phyloP scores from a whole-genome alignment of 2,888 invertebrate species.

The Psylliodes chrysocephalus region DNA sequence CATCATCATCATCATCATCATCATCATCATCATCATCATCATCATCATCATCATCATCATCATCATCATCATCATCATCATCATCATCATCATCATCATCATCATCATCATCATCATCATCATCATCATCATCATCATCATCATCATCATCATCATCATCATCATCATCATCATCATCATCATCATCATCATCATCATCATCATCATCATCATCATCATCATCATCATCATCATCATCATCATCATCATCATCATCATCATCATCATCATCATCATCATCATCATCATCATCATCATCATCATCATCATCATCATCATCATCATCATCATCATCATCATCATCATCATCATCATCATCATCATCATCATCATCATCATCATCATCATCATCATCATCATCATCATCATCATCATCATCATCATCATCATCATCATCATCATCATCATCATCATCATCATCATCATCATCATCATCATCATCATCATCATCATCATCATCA shows the following conservation, averaged over 20 bases:
- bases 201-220: neutral
- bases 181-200: neutral
- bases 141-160: neutral
- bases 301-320: neutral
- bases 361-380: slow-evolving; percentile 1
- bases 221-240: neutral
- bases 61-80: too few species aligned
- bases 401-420: neutral
- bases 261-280: neutral
- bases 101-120: neutral
- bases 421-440: neutral
- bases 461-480: slow-evolving; percentile 2
- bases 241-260: neutral
- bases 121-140: neutral
- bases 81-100: neutral
- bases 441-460: neutral
- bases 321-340: neutral
- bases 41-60: too few species aligned
- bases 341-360: neutral
- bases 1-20: too few species aligned
- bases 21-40: too few species aligned
- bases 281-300: neutral
- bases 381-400: neutral
- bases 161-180: neutral
- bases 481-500: neutral